Base-by-base conservation (phyloP, 2,797 vertebrate species). In the Hydrocynus forskahlii region DNA sequence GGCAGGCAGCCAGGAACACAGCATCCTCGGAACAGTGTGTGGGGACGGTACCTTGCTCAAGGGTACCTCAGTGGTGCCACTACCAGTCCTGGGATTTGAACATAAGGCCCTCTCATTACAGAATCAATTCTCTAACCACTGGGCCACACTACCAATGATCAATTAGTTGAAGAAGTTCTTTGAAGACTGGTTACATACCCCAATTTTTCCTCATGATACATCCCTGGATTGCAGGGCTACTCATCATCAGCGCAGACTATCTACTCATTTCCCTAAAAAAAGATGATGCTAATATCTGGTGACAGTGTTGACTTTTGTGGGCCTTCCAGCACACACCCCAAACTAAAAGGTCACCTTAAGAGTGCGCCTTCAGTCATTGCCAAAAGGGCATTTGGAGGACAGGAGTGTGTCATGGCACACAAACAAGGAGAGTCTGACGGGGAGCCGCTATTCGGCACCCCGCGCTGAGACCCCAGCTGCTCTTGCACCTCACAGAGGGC, bases 371-470 rank as follows among this genome's bases (percentile, higher is more conserved):
- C 60, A 63, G 43, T 71, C 69, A 63, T 71, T 19, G 72, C 55
- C 55, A 50, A 60, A 73, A 60, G 0, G 43, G 8, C 43, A 13
- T 12, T 19, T 59, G n/a, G 55, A 73, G 71, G 52, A 21, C 19
- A 57, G 54, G 55, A 75, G n/a, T 60, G 38, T 60, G 55, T 78
- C 71, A 79, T 75, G 73, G 54, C 64, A 81, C 83, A 62, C 35
- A 81, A 78, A 78, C 69, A 38, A 81, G 69, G 63, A 23, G 35
- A 69, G 38, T 70, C 70, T 81, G 79, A 64, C 70, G 21, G 71
- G 19, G 35, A 59, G 71, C 54, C 50, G 12, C 35, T 45, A 43
- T 74, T 23, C 38, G 35, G 12, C 35, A 17, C 55, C 55, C 52
- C 71, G 55, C 38, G 38, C 72, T 43, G 55, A 75, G 72, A 75